A percentile compares a stretch with the other conserved stretches of the same genome.
These are phyloP conservation scores for Tricholauxania praeusta DNA, from an alignment of 2,888 invertebrate genomes.

Conservation along the genomic window DNA sequence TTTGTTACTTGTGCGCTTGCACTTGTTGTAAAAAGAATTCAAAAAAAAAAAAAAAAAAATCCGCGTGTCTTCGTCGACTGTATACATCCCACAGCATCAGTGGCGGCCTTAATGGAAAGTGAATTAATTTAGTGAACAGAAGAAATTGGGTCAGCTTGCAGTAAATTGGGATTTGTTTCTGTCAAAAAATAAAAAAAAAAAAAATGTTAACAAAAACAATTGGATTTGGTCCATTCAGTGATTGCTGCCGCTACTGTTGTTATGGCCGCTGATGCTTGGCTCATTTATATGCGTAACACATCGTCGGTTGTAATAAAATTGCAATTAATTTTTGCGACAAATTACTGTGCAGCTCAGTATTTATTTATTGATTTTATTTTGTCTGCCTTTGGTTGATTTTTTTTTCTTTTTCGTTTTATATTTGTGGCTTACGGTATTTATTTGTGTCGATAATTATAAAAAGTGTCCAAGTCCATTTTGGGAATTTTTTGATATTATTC, in stretches of 20 bases:
- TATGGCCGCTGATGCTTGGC: conserved; percentile 6
- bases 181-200: conserved; percentile 21
- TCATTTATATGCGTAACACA: conserved; percentile 44
- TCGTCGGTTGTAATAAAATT: conserved; percentile 60
- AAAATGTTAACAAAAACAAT: neutral
- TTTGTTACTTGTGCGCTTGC: neutral
- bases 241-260: conserved; percentile 36
- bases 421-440: no score
- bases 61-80: neutral
- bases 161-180: conserved; percentile 15
- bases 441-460: no score
- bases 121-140: conserved; percentile 27
- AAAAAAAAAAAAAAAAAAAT: neutral
- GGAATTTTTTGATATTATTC: no score
- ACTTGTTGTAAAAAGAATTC: neutral
- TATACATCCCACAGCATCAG: no score
- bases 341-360: conserved; percentile 39
- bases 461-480: no score
- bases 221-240: conserved; percentile 54
- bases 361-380: no score
- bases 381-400: no score
- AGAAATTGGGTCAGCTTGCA: conserved; percentile 30
- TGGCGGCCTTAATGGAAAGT: conserved; percentile 30
- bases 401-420: no score
- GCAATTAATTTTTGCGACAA: conserved; percentile 66